A percentile compares a stretch with the other conserved stretches of the same genome.
Conservation (phyloP, 2,888 invertebrate species). For the Ornithoptera priamus region DNA sequence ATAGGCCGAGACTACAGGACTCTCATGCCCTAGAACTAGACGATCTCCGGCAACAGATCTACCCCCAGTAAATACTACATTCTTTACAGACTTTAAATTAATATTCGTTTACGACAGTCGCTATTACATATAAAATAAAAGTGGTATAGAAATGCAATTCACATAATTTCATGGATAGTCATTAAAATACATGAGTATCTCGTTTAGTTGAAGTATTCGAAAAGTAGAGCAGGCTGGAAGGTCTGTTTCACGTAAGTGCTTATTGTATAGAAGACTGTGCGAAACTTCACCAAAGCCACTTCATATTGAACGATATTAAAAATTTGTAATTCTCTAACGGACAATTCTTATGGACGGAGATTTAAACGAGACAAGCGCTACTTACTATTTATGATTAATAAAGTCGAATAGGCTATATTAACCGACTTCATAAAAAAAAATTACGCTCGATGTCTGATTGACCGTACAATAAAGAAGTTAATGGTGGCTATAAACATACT, state of each 20-base stretch:
- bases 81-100: too few relatives aligned
- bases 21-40: too few relatives aligned
- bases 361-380: conserved; percentile 37
- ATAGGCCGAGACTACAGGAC: too few relatives aligned
- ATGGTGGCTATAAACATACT: too few relatives aligned
- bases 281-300: background rate
- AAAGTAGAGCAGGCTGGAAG: conserved; percentile 56
- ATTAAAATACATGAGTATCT: conserved; percentile 53
- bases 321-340: background rate
- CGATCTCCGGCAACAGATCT: too few relatives aligned
- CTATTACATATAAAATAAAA: background rate
- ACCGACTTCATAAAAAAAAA: background rate
- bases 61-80: too few relatives aligned
- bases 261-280: background rate
- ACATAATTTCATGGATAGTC: conserved; percentile 33
- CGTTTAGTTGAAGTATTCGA: conserved; percentile 46
- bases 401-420: conserved; percentile 6
- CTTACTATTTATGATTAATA: conserved; percentile 11
- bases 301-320: background rate
- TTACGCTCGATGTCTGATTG: background rate
- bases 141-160: conserved; percentile 1
- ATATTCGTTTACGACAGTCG: too few relatives aligned
- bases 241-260: conserved; percentile 40
- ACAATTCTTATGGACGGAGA: conserved; percentile 29
- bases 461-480: too few relatives aligned